These are phyloP conservation scores for Galeruca laticollis DNA, from an alignment of 2,888 invertebrate species.

Conservation along the genomic window DNA sequence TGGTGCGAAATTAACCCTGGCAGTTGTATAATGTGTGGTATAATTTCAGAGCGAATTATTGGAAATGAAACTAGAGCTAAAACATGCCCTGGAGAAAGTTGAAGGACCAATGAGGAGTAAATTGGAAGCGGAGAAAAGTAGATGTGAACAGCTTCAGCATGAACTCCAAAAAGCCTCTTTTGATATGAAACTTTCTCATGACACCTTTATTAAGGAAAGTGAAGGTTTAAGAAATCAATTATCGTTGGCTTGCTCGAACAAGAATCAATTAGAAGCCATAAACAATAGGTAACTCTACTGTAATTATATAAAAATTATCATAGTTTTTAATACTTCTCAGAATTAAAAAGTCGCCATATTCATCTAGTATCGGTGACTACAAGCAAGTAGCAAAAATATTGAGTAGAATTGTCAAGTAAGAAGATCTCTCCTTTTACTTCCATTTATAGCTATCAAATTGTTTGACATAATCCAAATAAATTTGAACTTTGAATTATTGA, in stretches of 20 bases:
- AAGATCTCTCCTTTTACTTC: too few species aligned
- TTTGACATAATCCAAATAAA: too few species aligned
- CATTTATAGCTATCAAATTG: too few species aligned
- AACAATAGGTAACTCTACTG: conserved; percentile 50
- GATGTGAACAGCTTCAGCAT: conserved; percentile 57
- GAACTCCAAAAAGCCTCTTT: conserved; percentile 55
- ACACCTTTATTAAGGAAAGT: conserved; percentile 55
- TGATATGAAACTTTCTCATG: conserved; percentile 51
- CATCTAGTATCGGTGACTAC: too few species aligned
- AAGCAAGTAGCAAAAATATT: too few species aligned
- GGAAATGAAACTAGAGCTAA: conserved; percentile 61
- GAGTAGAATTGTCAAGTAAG: too few species aligned
- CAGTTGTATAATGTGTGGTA: too few species aligned
- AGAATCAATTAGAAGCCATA: conserved; percentile 55
- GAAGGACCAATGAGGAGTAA: conserved; percentile 61
- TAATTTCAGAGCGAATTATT: conserved; percentile 55
- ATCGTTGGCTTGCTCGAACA: conserved; percentile 55
- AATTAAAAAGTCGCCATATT: too few species aligned
- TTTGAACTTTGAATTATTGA: too few species aligned
- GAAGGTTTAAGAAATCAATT: conserved; percentile 58
- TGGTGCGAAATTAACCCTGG: too few species aligned
- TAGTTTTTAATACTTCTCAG: too few species aligned
- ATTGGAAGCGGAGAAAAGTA: conserved; percentile 54
- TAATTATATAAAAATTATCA: too few species aligned
- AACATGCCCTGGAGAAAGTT: conserved; percentile 60